phyloP scores from a whole-genome alignment of 2,113 vertebrate genomes.

The Actinemys pallida region DNA sequence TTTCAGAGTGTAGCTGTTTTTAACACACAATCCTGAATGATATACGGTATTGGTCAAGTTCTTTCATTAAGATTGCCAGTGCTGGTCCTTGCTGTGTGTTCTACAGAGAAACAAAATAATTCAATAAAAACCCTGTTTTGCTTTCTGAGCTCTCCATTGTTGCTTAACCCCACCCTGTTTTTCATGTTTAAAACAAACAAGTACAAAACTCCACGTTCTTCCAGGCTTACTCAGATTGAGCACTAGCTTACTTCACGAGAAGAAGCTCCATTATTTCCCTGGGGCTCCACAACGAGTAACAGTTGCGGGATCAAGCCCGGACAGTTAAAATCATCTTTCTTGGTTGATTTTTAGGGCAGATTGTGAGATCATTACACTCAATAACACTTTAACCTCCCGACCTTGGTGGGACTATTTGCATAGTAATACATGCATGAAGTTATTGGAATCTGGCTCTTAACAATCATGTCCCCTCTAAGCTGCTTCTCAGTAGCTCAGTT shows the following conservation, averaged over 20 bases:
- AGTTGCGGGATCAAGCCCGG: neutral
- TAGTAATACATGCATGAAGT: too few relatives aligned
- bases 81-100: neutral
- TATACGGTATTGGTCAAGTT: neutral
- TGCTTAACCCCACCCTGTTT: neutral
- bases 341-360: neutral
- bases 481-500: neutral
- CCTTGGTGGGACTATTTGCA: too few relatives aligned
- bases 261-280: neutral
- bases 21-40: neutral
- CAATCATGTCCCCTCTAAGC: too few relatives aligned
- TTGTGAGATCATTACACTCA: neutral
- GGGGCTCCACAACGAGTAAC: neutral
- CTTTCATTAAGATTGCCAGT: neutral
- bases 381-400: neutral
- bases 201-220: neutral
- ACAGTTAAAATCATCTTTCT: accelerated
- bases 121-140: neutral
- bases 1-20: neutral
- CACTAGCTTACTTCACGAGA: neutral
- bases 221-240: neutral
- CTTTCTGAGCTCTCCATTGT: neutral
- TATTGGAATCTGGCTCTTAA: too few relatives aligned
- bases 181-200: conserved; percentile 9
- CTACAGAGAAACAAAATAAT: neutral